Base-by-base conservation (phyloP, 2,113 vertebrate genomes). In the Ammospiza nelsoni region DNA sequence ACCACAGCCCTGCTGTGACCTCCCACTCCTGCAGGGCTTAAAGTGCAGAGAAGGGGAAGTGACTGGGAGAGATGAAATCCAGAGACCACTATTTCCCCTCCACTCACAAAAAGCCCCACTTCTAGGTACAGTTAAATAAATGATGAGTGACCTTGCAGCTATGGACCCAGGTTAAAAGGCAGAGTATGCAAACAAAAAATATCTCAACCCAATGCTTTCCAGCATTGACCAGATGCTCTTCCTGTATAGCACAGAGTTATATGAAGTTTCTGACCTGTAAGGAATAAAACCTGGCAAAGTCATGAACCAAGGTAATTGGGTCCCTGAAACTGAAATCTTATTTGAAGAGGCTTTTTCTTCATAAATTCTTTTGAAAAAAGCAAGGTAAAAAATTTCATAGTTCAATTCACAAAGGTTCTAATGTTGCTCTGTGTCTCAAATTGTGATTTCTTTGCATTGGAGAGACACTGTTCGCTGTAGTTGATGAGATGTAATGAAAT, bases 1-100 rank as follows among this genome's bases (percentile, higher is more conserved):
- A 41, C 31, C 0, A 0, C 27, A 54, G 52, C 8, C 22, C 28
- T 5, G 3, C 37, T 35, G 21, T 44, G 39, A 35, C 28, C 35
- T 80, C 31, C 11, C 3, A 15, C 6, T 83, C 1, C 1, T 35
- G 20, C 28, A 76, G 29, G 21, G 24, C 19, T 54, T 41, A 37
- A 55, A 75, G 6, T 24, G 12, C 20, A 55, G 37, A 82, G 15
- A 66, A 78, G 5, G 9, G 18, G 8, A 92, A 73, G 7, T 15
- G 28, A 33, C 19, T 10, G 39, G 11, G 14, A 88, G 39, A 83
- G 59, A 89, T 0, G 0, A 66, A 73, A 77, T 29, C 37, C 22
- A 35, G 29, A 16, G 1, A 52, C 15, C 6, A 31, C 21, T 24
- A 4, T 5, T 79, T 9, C 52, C 28, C 31, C 11, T 41, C 3